phyloP scores from a whole-genome alignment of 2,113 vertebrate species.

The Rissa tridactyla region DNA sequence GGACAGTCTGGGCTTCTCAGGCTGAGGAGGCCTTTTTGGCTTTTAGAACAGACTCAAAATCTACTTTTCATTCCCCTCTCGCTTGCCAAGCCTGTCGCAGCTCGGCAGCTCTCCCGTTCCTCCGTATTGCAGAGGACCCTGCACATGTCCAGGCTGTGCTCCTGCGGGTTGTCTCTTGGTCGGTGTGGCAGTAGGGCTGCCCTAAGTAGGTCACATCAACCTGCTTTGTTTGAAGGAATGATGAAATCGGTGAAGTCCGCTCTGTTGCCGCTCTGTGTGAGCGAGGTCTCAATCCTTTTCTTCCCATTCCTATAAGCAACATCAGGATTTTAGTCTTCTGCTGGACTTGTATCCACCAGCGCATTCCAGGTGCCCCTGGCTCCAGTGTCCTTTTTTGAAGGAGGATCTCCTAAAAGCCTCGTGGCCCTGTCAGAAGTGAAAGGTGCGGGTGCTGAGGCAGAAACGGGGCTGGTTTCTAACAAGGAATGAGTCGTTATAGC shows the following conservation, averaged over 20 bases:
- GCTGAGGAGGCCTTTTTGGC: neutral
- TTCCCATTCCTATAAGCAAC: neutral
- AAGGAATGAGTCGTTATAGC: accelerated
- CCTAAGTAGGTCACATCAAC: neutral
- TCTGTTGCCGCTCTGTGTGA: neutral
- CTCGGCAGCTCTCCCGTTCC: neutral
- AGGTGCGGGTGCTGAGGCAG: neutral
- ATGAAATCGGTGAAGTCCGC: neutral
- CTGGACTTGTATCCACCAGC: neutral
- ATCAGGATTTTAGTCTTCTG: neutral
- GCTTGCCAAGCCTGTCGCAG: neutral
- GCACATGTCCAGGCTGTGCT: neutral
- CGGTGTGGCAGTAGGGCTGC: accelerated
- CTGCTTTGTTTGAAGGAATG: accelerated
- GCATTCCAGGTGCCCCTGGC: neutral
- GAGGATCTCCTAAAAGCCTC: neutral
- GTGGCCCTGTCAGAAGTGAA: accelerated
- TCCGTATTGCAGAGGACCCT: neutral
- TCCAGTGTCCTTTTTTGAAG: neutral
- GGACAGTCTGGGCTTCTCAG: neutral
- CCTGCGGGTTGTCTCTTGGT: neutral
- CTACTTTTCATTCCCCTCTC: neutral
- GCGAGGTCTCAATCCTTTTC: neutral
- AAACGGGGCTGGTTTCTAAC: neutral
- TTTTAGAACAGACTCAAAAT: neutral